Conservation (phyloP, 2,113 vertebrate genomes). For the Rostratula benghalensis region DNA sequence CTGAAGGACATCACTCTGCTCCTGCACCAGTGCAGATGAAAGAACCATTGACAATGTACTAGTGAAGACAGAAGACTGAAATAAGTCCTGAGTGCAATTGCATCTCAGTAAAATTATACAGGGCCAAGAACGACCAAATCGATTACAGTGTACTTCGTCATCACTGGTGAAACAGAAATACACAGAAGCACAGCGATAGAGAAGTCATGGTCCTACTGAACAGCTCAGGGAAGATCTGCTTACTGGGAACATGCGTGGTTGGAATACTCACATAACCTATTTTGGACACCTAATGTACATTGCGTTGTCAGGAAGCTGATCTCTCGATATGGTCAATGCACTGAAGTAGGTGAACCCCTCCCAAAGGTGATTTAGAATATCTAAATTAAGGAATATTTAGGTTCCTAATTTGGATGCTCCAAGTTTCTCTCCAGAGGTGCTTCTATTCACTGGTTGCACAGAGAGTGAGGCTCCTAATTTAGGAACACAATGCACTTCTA, state of each 20-base stretch:
- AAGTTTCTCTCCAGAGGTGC: neutral
- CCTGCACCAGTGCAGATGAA: neutral
- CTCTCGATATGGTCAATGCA: neutral
- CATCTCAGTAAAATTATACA: neutral
- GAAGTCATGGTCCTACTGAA: neutral
- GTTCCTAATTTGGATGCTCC: neutral
- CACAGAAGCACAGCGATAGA: neutral
- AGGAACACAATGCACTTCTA: neutral
- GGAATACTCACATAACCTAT: neutral
- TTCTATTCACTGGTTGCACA: neutral
- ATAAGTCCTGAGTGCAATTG: neutral
- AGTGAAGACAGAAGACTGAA: neutral
- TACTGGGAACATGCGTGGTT: neutral
- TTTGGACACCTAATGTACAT: neutral
- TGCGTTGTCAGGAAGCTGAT: neutral
- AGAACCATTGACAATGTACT: neutral
- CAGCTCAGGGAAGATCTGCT: neutral
- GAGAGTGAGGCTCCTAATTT: neutral
- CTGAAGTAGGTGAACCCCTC: neutral
- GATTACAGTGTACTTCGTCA: neutral
- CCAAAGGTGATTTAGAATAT: neutral
- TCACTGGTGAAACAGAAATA: neutral
- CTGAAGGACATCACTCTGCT: neutral
- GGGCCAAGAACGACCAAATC: neutral
- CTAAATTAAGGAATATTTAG: constrained; percentile 19